Percentiles rank a stretch among this genome's conserved stretches.
These are phyloP conservation scores for Heliconius hortense DNA, from an alignment of 2,888 invertebrate species.

Conservation along the genomic window DNA sequence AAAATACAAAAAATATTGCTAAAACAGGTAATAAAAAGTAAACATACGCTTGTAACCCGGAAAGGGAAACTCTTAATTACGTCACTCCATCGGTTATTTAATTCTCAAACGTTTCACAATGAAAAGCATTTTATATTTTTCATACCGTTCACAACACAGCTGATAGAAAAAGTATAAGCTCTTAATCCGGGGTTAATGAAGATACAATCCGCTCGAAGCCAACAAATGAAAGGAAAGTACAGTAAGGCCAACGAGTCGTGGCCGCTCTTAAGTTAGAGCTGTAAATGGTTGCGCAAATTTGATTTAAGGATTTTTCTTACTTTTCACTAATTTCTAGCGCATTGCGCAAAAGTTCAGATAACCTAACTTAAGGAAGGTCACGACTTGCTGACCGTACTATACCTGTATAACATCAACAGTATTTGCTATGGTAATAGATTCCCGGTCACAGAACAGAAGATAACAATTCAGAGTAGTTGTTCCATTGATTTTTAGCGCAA, in stretches of 20 bases:
- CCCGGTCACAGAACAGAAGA: neutral
- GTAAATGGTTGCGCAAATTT: no score
- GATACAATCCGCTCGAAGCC: slow-evolving; percentile 12
- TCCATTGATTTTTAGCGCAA: neutral
- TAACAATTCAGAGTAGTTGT: neutral
- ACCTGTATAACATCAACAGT: neutral
- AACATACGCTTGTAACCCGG: neutral
- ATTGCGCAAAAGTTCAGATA: no score
- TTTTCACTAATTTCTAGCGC: no score
- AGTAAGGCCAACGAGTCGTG: no score
- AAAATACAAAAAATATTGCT: no score
- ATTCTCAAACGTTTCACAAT: neutral
- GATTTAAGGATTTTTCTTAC: no score
- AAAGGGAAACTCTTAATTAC: neutral
- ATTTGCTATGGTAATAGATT: neutral
- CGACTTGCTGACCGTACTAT: neutral
- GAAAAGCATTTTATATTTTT: neutral
- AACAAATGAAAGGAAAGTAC: slow-evolving; percentile 17
- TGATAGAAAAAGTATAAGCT: slow-evolving; percentile 5
- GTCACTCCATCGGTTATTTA: neutral
- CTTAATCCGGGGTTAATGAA: slow-evolving; percentile 12
- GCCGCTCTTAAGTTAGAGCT: no score
- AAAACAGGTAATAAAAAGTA: neutral
- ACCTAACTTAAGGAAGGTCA: no score
- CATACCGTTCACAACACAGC: neutral